These are phyloP conservation scores for Petroica traversi DNA, from an alignment of 2,113 vertebrate species.

Conservation along the genomic window DNA sequence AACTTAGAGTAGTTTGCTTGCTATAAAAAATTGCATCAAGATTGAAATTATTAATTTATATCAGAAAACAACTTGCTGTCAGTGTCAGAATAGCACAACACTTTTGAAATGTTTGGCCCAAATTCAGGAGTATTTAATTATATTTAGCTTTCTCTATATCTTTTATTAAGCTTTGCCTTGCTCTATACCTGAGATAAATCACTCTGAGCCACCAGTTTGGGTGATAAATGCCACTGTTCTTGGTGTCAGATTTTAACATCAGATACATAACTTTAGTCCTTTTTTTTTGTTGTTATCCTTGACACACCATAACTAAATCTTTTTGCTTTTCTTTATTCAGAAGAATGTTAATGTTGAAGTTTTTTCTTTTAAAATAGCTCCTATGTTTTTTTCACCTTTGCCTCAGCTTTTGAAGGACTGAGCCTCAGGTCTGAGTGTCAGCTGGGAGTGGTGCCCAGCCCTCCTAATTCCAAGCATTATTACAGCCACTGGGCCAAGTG, in stretches of 20 bases:
- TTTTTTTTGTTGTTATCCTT: neutral
- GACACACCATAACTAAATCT: neutral
- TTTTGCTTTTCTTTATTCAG: neutral
- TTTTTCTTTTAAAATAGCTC: neutral
- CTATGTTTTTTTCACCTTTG: neutral
- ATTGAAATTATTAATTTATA: constrained; percentile 1
- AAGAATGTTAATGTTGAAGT: neutral
- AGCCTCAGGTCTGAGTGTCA: neutral
- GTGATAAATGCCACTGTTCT: neutral
- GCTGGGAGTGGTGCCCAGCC: neutral
- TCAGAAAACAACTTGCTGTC: neutral
- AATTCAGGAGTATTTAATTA: neutral
- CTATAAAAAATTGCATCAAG: neutral
- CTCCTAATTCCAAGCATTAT: neutral
- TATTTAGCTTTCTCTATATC: neutral
- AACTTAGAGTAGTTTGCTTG: neutral
- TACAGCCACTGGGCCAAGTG: neutral
- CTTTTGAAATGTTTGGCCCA: neutral
- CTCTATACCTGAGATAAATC: neutral
- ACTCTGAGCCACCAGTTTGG: neutral
- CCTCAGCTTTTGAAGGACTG: neutral
- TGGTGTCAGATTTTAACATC: neutral
- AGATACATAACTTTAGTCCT: neutral
- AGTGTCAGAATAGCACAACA: neutral
- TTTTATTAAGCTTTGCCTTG: neutral